Conservation (phyloP, 2,797 vertebrate genomes). For the Phrynocephalus guinanensis region DNA sequence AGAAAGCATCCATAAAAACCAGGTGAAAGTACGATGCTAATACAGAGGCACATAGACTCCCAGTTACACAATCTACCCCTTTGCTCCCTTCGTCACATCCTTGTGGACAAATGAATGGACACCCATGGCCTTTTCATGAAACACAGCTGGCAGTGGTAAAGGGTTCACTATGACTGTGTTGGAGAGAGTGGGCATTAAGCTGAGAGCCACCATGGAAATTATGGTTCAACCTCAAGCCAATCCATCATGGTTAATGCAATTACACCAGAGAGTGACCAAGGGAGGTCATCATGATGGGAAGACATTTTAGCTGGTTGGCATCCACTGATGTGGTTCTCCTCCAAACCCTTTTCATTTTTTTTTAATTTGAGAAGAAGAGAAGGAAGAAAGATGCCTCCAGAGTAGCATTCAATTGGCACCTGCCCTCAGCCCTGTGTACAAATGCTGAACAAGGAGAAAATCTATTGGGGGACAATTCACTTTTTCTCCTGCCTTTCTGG, state of each 20-base stretch:
- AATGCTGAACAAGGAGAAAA: conserved; percentile 17
- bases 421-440: conserved; percentile 17
- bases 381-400: conserved; percentile 24
- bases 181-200: conserved; percentile 20
- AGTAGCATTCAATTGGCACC: conserved; percentile 20
- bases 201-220: conserved; percentile 33
- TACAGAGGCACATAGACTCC: background rate
- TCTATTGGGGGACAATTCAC: too few species aligned
- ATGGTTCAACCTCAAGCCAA: conserved; percentile 20
- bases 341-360: background rate
- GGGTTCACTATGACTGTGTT: conserved; percentile 27
- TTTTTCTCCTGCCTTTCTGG: background rate
- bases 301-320: conserved; percentile 24
- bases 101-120: conserved; percentile 19
- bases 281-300: conserved; percentile 49
- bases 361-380: background rate
- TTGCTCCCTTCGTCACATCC: background rate
- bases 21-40: background rate
- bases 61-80: background rate
- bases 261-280: conserved; percentile 48
- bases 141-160: conserved; percentile 44
- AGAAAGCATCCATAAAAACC: background rate
- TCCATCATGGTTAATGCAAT: conserved; percentile 63
- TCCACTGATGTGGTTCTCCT: conserved; percentile 6
- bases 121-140: conserved; percentile 8